Percentiles rank a stretch among this genome's conserved stretches.
phyloP scores from a whole-genome alignment of 2,113 vertebrate species.

The Lethenteron reissneri region DNA sequence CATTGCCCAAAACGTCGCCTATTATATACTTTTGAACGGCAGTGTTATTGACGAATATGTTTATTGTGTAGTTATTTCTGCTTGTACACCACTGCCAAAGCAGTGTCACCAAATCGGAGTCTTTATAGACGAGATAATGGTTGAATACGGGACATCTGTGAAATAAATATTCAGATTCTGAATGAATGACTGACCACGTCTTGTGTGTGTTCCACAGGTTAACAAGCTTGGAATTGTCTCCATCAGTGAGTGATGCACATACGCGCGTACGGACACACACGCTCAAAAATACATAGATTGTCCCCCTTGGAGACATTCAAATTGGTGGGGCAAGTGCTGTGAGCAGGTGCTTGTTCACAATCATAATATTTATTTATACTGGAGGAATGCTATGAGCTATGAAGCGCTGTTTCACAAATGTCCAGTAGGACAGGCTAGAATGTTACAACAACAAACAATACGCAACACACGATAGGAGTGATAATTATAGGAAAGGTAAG shows the following conservation, averaged over 20 bases:
- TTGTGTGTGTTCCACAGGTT: slow-evolving; percentile 30
- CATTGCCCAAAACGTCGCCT: too few relatives aligned
- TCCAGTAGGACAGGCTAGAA: not conserved
- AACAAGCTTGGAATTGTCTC: slow-evolving; percentile 66
- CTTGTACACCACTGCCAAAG: too few relatives aligned
- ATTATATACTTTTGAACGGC: too few relatives aligned
- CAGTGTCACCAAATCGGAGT: too few relatives aligned
- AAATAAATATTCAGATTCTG: too few relatives aligned
- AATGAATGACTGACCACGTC: not conserved
- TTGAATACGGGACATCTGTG: too few relatives aligned
- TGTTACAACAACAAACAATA: too few relatives aligned
- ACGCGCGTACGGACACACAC: not conserved
- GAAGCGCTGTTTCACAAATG: not conserved
- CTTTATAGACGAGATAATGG: too few relatives aligned
- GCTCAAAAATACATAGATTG: not conserved
- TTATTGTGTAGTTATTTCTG: too few relatives aligned
- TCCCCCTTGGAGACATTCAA: not conserved
- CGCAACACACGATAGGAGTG: too few relatives aligned
- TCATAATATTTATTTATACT: not conserved
- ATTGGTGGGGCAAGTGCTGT: not conserved
- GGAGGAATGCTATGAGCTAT: not conserved
- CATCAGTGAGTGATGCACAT: slow-evolving; percentile 53
- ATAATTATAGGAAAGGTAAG: too few relatives aligned
- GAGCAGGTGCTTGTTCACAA: not conserved
- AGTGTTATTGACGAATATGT: too few relatives aligned